A percentile compares a stretch with the other conserved stretches of the same genome.
Conservation (phyloP, 2,113 vertebrate genomes). For the Tetrao urogallus region DNA sequence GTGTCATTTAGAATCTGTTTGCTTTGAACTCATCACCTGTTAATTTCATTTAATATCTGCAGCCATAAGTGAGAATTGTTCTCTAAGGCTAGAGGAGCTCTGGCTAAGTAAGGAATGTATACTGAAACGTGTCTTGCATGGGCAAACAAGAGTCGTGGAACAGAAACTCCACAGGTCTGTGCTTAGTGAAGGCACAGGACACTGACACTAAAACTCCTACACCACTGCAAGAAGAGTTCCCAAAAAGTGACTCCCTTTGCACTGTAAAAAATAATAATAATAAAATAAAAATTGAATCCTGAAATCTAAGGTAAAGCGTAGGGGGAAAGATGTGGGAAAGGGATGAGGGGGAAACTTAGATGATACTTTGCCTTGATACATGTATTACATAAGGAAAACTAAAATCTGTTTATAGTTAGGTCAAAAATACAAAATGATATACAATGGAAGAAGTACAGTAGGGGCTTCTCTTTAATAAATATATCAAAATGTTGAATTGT, state of each 20-base stretch:
- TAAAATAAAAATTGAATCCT: neutral
- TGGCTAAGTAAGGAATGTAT: neutral
- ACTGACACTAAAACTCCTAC: neutral
- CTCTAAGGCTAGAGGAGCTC: neutral
- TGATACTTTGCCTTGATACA: neutral
- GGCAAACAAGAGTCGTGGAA: neutral
- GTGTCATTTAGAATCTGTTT: neutral
- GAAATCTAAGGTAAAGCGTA: neutral
- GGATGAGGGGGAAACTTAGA: neutral
- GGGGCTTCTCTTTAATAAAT: neutral
- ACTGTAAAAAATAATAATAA: too few relatives aligned
- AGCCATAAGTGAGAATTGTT: neutral
- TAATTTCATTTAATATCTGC: constrained; percentile 18
- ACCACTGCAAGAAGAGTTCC: neutral
- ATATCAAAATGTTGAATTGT: constrained; percentile 1
- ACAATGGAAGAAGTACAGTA: neutral
- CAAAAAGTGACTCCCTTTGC: neutral
- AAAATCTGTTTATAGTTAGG: constrained; percentile 8
- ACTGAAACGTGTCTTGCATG: neutral
- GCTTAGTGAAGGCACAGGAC: neutral
- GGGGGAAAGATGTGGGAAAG: neutral
- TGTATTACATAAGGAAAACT: neutral
- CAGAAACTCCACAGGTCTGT: neutral
- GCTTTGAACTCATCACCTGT: constrained; percentile 17
- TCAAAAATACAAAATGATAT: constrained; percentile 31